Evolutionary conservation across 1,140 invertebrate species (phyloP).

Genomic region (Spodoptera frugiperda): DNA sequence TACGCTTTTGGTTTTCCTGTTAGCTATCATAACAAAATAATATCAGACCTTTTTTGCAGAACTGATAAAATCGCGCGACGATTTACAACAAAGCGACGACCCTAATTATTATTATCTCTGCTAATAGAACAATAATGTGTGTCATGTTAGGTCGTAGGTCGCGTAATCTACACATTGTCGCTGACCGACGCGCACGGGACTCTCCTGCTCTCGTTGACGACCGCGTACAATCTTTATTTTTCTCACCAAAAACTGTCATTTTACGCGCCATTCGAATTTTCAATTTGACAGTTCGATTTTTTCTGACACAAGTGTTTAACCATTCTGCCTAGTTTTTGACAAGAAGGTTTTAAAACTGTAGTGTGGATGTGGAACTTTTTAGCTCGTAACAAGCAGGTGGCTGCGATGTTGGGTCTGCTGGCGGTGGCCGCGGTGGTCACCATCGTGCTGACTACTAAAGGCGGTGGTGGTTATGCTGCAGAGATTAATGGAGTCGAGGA

Average conservation of each 20-base stretch:
- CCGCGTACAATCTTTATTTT: constrained; percentile 23
- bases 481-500: constrained; percentile 55
- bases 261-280: neutral
- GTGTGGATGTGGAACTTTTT: constrained; percentile 81
- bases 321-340: neutral
- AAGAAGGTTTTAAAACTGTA: constrained; percentile 27
- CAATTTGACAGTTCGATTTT: neutral
- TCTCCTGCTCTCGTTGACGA: constrained; percentile 37
- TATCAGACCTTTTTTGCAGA: neutral
- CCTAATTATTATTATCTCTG: constrained; percentile 73
- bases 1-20: neutral
- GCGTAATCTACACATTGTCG: constrained; percentile 70
- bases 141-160: constrained; percentile 71
- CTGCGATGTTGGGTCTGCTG: constrained; percentile 73
- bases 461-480: constrained; percentile 57
- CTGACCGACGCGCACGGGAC: constrained; percentile 57
- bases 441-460: constrained; percentile 72
- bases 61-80: constrained; percentile 7
- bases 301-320: neutral
- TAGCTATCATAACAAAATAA: neutral
- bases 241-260: neutral
- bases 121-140: constrained; percentile 79
- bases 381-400: constrained; percentile 75
- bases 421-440: constrained; percentile 70
- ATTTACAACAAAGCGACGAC: constrained; percentile 66